Percentiles rank a stretch among this genome's conserved stretches.
phyloP scores from a whole-genome alignment of 2,888 invertebrate genomes.

The Trachelus tabidus region DNA sequence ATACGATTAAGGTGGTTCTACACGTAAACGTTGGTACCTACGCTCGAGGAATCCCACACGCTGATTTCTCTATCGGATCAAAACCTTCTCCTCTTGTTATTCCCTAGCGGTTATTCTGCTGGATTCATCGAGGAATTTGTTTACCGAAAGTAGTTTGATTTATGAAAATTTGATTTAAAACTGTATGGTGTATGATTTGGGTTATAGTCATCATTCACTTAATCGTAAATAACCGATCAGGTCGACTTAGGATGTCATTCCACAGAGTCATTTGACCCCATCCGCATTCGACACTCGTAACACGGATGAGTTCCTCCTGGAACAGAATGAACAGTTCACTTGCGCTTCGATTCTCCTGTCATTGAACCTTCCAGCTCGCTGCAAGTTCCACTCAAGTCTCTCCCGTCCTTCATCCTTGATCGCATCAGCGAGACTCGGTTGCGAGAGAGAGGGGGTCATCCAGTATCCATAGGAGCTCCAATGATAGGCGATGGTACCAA shows the following conservation, averaged over 20 bases:
- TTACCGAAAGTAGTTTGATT: background rate
- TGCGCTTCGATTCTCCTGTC: slow-evolving; percentile 18
- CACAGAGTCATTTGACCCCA: background rate
- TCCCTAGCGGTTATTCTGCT: background rate
- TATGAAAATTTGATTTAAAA: background rate
- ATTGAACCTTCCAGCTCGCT: slow-evolving; percentile 17
- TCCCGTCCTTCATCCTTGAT: slow-evolving; percentile 2
- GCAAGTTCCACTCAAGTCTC: background rate
- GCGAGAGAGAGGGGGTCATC: background rate
- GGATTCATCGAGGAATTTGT: background rate
- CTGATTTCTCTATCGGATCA: background rate
- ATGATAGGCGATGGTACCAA: background rate
- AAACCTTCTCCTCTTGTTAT: background rate
- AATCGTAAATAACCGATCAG: background rate
- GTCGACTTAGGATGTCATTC: background rate
- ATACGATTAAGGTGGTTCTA: background rate
- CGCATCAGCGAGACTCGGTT: background rate
- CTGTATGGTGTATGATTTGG: background rate
- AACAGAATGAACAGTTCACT: background rate
- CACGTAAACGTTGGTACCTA: background rate
- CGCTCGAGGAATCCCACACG: background rate
- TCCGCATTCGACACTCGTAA: background rate
- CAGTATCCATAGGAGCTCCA: background rate
- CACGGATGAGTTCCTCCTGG: slow-evolving; percentile 2
- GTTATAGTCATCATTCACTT: background rate